Conservation (phyloP, 2,888 invertebrate genomes). For the Tinea semifulvella region DNA sequence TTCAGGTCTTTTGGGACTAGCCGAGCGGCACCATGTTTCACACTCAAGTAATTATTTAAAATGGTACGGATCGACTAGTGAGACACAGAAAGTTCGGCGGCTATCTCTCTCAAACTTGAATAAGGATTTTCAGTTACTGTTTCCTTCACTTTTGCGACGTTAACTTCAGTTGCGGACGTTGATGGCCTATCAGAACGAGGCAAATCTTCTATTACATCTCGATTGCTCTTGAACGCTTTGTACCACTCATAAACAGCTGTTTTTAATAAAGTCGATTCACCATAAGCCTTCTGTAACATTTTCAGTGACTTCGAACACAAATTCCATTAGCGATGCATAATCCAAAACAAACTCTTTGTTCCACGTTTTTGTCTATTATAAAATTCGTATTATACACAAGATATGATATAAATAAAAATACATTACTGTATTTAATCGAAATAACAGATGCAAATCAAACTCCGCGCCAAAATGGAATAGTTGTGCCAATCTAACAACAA, state of each 20-base stretch:
- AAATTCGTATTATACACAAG: conserved; percentile 14
- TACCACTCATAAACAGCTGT: conserved; percentile 17
- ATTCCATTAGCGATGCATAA: conserved; percentile 23
- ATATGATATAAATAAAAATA: conserved; percentile 12
- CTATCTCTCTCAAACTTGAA: conserved; percentile 15
- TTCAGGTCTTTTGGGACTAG: conserved; percentile 21
- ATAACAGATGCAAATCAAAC: conserved; percentile 19
- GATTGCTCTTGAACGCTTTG: conserved; percentile 20
- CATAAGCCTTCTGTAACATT: conserved; percentile 20
- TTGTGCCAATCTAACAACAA: conserved; percentile 17
- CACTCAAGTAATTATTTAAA: conserved; percentile 20
- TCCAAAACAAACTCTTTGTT: conserved; percentile 19
- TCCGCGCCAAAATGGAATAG: conserved; percentile 18
- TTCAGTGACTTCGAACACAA: conserved; percentile 22
- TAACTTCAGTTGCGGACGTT: no score
- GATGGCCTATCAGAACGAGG: conserved; percentile 20
- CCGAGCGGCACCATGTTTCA: conserved; percentile 22
- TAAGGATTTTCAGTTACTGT: conserved; percentile 7
- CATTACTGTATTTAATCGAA: conserved; percentile 15
- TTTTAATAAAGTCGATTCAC: conserved; percentile 19
- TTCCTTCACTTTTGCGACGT: conserved; percentile 13
- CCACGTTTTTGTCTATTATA: conserved; percentile 15
- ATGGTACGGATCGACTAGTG: conserved; percentile 17
- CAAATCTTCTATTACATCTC: conserved; percentile 21
- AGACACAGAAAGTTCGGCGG: no score